Evolutionary conservation across 2,888 invertebrate species (phyloP), one percentile per base, ranked within the genome.

Genomic region (Melinaea menophilus): DNA sequence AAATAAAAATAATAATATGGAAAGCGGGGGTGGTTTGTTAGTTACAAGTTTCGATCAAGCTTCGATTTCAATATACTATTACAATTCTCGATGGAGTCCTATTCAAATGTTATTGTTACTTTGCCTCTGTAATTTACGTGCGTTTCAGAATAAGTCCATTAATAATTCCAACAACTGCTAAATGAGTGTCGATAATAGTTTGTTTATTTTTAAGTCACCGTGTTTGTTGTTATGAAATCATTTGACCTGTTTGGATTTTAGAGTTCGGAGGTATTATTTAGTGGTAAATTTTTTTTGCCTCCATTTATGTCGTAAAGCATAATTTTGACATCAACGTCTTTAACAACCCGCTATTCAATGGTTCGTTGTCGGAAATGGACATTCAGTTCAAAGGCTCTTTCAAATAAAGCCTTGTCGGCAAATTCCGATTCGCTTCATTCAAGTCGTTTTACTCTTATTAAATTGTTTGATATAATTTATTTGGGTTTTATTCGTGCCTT

Each of bases 301-400:
- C 51, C 48, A 56, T 67, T 67, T 66, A 63, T 60, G 61, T 65
- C 62, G 63, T 60, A 64, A 71, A 72, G 77, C 68, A 68, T 66
- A 80, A 79, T 81, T 84, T 84, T 84, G 83, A 82, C 83, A 83
- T 84, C 85, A 84, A 84, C 78, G 65, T 78, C 83, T 88, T 88
- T 88, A 84, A 85, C 82, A 80, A 79, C 78, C 78, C 75, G 76
- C 80, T 75, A 79, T 84, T 84, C 81, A 85, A 81, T 78, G 76
- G 75, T 76, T 78, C 73, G 81, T 82, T 81, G 86, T 87, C 88
- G 89, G 88, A 89, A 86, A 85, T 84, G 88, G 87, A 84, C 87
- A 83, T 83, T 78, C 74, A 72, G 76, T 72, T 80, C 80, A 86
- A 86, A 85, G 81, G 79, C 73, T 77, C 73, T 77, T 81, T 73